Percentiles rank a stretch among this genome's conserved stretches.
Evolutionary conservation across 2,113 vertebrate genomes (phyloP).

Genomic region (Lophotis ruficrista): DNA sequence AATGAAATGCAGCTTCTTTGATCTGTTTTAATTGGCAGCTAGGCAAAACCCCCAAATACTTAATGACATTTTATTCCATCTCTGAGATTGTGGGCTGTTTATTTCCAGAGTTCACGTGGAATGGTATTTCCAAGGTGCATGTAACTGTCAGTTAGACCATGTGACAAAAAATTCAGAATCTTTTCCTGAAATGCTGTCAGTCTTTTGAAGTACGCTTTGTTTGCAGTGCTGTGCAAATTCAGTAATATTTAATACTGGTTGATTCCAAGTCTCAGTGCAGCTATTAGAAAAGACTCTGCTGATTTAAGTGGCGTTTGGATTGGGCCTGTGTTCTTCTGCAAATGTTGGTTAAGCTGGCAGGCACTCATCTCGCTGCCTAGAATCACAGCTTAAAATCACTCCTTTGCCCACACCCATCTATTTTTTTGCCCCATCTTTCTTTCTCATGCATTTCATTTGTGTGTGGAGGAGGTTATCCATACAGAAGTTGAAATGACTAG

Average conservation of each 20-base stretch:
- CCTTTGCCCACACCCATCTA: neutral
- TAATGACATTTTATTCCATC: neutral
- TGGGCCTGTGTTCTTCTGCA: neutral
- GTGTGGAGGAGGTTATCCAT: neutral
- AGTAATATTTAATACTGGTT: rapidly evolving
- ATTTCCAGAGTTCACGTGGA: neutral
- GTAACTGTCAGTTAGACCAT: neutral
- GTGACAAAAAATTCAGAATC: neutral
- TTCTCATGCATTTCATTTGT: neutral
- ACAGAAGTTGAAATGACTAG: neutral
- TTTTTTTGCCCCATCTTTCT: neutral
- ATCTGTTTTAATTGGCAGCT: neutral
- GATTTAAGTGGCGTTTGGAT: neutral
- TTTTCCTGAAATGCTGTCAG: neutral
- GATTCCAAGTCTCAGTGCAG: neutral
- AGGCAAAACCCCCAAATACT: neutral
- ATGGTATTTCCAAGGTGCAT: neutral
- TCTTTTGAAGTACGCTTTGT: neutral
- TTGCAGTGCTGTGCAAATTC: neutral
- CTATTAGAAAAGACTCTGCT: neutral
- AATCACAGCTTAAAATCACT: neutral
- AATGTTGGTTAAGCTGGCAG: neutral
- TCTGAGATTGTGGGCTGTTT: neutral
- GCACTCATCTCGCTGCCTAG: neutral
- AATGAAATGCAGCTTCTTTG: neutral